Base-by-base conservation (phyloP, 1,140 invertebrate species). In the Anagrus nilaparvatae region DNA sequence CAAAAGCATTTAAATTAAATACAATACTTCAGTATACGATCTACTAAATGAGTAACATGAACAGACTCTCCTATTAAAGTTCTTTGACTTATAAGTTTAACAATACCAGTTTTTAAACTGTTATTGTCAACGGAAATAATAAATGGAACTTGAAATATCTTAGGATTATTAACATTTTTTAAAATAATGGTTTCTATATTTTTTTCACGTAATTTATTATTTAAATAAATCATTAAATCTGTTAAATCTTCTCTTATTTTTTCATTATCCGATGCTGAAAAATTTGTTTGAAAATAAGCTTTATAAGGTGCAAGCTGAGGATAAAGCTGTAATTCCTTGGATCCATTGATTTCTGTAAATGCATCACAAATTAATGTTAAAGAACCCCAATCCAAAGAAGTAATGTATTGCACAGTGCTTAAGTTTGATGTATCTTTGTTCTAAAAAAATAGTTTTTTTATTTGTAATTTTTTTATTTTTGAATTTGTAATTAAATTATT, bases 261-360 rank as follows among this genome's bases (percentile, higher is more conserved):
- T 16, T 61, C 55, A 10, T 33, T 33, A 25, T 59, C 48, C 37
- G 49, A 40, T 13, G 54, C 44, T 19, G 13, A 14, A 30, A 20
- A 33, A 20, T 17, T 39, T 23, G 56, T 40, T 36, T 43, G 66
- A 64, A 83, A 78, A 28, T 72, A 72, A 31, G 79, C 72, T 71
- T 82, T 83, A 50, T 80, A 86, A 2, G 85, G 84, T 10, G 81
- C 72, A 43, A 87, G 61, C 60, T 76, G 78, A 35, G 77, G 73
- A 58, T 87, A 79, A 16, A 88, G 68, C 40, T 72, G 68, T 9
- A 84, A 55, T 40, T 53, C 53, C 27, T 51, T 54, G 41, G 60
- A 47, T 32, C 51, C 51, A 13, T 56, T 47, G 9, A 58, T 40
- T 41, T 71, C 63, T 21, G 43, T 47, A 52, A 67, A 72, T 13